Evolutionary conservation across 2,888 invertebrate species (phyloP).

Genomic region (Parnassius orleans): DNA sequence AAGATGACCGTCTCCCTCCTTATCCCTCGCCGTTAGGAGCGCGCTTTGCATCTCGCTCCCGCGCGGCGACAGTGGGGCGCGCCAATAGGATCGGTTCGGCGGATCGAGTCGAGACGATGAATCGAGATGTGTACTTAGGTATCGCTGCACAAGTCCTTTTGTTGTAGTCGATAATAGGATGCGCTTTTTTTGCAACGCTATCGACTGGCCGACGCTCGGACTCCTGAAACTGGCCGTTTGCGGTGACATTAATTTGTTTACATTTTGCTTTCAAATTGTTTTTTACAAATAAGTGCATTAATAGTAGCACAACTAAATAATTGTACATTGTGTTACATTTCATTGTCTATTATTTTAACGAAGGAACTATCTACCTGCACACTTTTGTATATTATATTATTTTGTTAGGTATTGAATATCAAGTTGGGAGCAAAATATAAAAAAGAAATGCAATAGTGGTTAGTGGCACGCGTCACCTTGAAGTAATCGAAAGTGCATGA

Average conservation of each 20-base stretch:
- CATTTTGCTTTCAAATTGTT: constrained; percentile 33
- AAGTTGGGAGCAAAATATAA: constrained; percentile 12
- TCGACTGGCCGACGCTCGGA: constrained; percentile 58
- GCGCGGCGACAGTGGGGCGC: constrained; percentile 78
- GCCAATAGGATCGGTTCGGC: constrained; percentile 79
- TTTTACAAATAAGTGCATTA: constrained; percentile 6
- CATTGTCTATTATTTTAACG: too few relatives aligned
- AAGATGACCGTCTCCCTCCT: constrained; percentile 79
- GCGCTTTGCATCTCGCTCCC: constrained; percentile 59
- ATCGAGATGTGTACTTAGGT: constrained; percentile 82
- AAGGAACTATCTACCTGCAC: too few relatives aligned
- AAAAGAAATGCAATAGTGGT: constrained; percentile 32
- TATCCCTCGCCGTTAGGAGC: constrained; percentile 50
- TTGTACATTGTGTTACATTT: too few relatives aligned
- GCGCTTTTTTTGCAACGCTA: constrained; percentile 74
- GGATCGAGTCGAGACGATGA: constrained; percentile 80
- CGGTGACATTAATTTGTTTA: constrained; percentile 55
- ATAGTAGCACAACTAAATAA: too few relatives aligned
- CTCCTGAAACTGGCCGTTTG: constrained; percentile 46
- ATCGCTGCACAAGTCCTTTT: constrained; percentile 80
- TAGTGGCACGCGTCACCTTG: constrained; percentile 49
- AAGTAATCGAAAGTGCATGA: constrained; percentile 63
- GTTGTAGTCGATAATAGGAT: constrained; percentile 81
- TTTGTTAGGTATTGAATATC: too few relatives aligned
- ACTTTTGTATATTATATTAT: too few relatives aligned